Evolutionary conservation across 1,140 invertebrate genomes (phyloP).

Genomic region (Drosophila santomea): DNA sequence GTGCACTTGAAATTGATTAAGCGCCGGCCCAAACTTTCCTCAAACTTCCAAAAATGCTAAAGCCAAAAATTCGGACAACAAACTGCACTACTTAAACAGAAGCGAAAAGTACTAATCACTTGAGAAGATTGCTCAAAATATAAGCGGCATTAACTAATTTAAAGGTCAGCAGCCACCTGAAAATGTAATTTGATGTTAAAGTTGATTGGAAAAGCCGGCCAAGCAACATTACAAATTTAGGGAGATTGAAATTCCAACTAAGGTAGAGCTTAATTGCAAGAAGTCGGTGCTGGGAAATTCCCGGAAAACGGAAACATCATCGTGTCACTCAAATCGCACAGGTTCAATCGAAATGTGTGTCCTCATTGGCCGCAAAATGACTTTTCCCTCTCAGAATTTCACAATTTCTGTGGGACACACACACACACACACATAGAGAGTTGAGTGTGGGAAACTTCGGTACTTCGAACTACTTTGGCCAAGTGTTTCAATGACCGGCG

Average conservation of each 20-base stretch:
- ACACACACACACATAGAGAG: neutral
- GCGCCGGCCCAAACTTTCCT: conserved; percentile 14
- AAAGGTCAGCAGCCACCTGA: neutral
- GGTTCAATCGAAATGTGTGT: conserved; percentile 1
- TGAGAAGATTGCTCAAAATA: too few species aligned
- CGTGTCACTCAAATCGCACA: neutral
- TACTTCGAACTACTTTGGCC: conserved; percentile 31
- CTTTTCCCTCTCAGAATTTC: conserved; percentile 1
- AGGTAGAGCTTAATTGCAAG: neutral
- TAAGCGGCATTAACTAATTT: too few species aligned
- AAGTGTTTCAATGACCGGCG: conserved; percentile 26
- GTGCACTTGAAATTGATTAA: conserved; percentile 75
- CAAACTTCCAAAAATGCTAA: conserved; percentile 6
- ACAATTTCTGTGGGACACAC: neutral
- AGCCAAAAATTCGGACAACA: neutral
- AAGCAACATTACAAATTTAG: too few species aligned
- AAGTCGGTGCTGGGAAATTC: neutral
- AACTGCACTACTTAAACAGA: neutral
- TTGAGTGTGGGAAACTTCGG: conserved; percentile 3
- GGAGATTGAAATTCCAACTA: neutral
- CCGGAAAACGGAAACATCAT: neutral
- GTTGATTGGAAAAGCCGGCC: too few species aligned
- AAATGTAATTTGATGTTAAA: neutral
- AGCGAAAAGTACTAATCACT: neutral
- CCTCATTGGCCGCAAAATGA: conserved; percentile 2